phyloP scores from a whole-genome alignment of 1,140 invertebrate genomes.

The Conopomorpha cramerella region DNA sequence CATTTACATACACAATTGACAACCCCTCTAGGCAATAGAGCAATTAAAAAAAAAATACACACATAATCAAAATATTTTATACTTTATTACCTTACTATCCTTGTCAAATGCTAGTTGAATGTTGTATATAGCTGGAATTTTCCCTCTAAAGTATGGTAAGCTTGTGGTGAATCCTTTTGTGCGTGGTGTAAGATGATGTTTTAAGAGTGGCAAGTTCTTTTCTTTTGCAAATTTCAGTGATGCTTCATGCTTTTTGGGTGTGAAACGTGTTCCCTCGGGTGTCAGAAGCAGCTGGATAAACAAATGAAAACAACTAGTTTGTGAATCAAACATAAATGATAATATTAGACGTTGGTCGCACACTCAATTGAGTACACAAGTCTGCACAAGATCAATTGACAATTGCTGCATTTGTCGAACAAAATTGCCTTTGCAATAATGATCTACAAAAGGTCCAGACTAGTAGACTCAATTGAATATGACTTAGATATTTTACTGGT shows the following conservation, averaged over 20 bases:
- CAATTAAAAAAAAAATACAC: slow-evolving; percentile 3
- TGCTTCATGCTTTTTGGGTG: slow-evolving; percentile 77
- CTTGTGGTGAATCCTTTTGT: slow-evolving; percentile 83
- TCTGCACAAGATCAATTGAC: too few species aligned
- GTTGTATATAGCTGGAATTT: slow-evolving; percentile 75
- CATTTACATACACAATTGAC: too few species aligned
- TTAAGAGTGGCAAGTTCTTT: slow-evolving; percentile 76
- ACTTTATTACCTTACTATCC: slow-evolving; percentile 49
- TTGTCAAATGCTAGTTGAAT: too few species aligned
- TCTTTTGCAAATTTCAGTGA: slow-evolving; percentile 82
- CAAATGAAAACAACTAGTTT: not conserved
- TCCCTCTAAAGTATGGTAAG: slow-evolving; percentile 66
- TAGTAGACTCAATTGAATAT: not conserved
- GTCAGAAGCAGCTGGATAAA: slow-evolving; percentile 75
- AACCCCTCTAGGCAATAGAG: not conserved
- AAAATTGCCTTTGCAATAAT: not conserved
- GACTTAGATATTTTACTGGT: too few species aligned
- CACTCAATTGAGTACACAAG: not conserved
- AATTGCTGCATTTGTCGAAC: not conserved
- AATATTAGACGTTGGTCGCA: too few species aligned
- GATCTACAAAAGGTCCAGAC: too few species aligned
- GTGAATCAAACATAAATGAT: not conserved
- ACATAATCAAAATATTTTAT: slow-evolving; percentile 6
- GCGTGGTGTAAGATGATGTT: slow-evolving; percentile 84
- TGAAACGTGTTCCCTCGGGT: slow-evolving; percentile 89